Percentiles rank a stretch among this genome's conserved stretches.
Conservation (phyloP, 2,797 vertebrate species). For the Micromesistius poutassou region DNA sequence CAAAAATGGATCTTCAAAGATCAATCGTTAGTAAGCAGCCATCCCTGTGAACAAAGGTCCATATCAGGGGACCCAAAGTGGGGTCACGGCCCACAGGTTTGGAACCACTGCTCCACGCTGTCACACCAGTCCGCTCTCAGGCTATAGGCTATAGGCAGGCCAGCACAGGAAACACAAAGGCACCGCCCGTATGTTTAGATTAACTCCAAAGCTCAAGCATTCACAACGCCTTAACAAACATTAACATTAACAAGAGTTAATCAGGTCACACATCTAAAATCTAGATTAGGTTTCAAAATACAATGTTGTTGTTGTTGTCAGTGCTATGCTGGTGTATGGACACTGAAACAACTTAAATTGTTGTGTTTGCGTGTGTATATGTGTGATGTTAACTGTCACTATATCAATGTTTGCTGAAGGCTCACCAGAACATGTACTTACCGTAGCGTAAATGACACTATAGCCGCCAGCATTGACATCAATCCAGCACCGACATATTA, state of each 20-base stretch:
- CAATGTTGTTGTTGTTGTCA: neutral
- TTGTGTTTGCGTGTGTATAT: slow-evolving; percentile 55
- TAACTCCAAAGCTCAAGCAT: too few species aligned
- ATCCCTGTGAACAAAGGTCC: too few species aligned
- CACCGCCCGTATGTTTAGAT: too few species aligned
- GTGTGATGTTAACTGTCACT: slow-evolving; percentile 68
- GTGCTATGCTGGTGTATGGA: neutral
- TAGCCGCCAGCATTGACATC: too few species aligned
- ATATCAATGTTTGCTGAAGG: slow-evolving; percentile 44
- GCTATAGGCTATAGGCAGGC: neutral
- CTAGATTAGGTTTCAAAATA: neutral
- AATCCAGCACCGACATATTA: neutral
- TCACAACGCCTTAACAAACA: too few species aligned
- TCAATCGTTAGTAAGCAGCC: too few species aligned
- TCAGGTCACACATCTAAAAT: neutral
- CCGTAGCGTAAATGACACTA: neutral
- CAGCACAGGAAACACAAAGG: neutral
- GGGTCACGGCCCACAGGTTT: too few species aligned
- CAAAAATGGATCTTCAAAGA: too few species aligned
- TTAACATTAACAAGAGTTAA: neutral
- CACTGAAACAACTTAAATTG: slow-evolving; percentile 10
- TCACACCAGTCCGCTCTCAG: neutral
- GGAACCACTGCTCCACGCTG: too few species aligned
- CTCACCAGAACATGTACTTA: neutral
- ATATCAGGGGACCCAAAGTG: too few species aligned